These are phyloP conservation scores for Drymonia ruficornis DNA, from an alignment of 2,888 invertebrate species.

Conservation along the genomic window DNA sequence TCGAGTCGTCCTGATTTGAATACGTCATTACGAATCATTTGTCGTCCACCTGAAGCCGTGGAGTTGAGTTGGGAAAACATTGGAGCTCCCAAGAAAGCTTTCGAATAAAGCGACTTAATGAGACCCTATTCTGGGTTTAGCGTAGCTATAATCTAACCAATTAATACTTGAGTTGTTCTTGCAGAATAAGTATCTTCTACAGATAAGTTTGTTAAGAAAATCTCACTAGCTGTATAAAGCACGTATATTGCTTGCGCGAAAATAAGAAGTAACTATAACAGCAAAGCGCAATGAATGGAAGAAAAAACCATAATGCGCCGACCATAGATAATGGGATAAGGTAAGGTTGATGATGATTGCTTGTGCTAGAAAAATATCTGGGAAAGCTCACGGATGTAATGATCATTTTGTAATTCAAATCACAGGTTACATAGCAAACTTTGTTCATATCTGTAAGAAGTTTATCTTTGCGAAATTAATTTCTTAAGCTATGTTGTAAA, in stretches of 20 bases:
- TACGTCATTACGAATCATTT: constrained; percentile 76
- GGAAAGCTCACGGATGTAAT: too few species aligned
- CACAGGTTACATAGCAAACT: constrained; percentile 15
- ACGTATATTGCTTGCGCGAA: too few species aligned
- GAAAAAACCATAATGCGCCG: too few species aligned
- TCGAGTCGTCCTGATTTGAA: constrained; percentile 74
- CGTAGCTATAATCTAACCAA: background rate
- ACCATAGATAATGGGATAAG: too few species aligned
- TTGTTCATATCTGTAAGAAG: constrained; percentile 16
- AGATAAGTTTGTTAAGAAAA: too few species aligned
- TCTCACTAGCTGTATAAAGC: too few species aligned
- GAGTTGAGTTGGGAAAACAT: constrained; percentile 30
- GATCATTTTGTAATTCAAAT: too few species aligned
- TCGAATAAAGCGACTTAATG: background rate
- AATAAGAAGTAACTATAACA: too few species aligned
- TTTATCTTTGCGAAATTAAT: constrained; percentile 33
- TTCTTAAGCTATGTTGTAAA: constrained; percentile 27
- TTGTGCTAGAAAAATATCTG: too few species aligned
- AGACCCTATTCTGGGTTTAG: background rate
- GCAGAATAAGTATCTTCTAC: constrained; percentile 5
- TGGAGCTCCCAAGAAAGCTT: constrained; percentile 3
- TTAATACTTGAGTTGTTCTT: too few species aligned
- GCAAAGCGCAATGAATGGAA: too few species aligned
- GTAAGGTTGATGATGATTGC: too few species aligned
- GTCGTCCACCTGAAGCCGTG: constrained; percentile 43